A percentile compares a stretch with the other conserved stretches of the same genome.
Conservation (phyloP, 2,113 vertebrate genomes). For the Semnornis frantzii region DNA sequence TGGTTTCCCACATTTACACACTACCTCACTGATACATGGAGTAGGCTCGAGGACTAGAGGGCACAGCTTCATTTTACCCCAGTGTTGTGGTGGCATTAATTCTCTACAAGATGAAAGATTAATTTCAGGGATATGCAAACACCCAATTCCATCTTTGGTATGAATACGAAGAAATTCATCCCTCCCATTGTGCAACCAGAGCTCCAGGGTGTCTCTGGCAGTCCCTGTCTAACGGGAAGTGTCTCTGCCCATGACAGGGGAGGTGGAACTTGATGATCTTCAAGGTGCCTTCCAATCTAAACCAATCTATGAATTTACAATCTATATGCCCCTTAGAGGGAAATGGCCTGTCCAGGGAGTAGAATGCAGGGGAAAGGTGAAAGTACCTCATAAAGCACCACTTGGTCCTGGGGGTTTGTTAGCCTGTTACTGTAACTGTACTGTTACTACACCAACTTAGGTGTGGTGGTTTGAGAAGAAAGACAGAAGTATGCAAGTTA, state of each 20-base stretch:
- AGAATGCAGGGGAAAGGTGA: background rate
- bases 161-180: background rate
- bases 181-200: background rate
- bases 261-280: too few relatives aligned
- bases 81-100: background rate
- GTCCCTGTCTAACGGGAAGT: too few relatives aligned
- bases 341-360: background rate
- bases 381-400: background rate
- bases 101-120: background rate
- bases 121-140: background rate
- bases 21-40: background rate
- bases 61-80: background rate
- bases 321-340: too few relatives aligned
- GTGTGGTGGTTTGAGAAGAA: fast-evolving
- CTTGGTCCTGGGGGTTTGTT: background rate
- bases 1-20: background rate
- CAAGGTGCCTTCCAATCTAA: too few relatives aligned
- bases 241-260: too few relatives aligned
- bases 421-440: too few relatives aligned
- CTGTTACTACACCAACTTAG: background rate
- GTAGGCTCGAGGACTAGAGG: background rate
- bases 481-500: fast-evolving
- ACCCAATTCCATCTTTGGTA: fast-evolving
- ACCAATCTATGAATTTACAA: background rate
- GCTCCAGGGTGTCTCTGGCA: background rate